Percentiles rank a stretch among this genome's conserved stretches.
Conservation (phyloP, 1,140 invertebrate species). For the Melipona quadrifasciata region DNA sequence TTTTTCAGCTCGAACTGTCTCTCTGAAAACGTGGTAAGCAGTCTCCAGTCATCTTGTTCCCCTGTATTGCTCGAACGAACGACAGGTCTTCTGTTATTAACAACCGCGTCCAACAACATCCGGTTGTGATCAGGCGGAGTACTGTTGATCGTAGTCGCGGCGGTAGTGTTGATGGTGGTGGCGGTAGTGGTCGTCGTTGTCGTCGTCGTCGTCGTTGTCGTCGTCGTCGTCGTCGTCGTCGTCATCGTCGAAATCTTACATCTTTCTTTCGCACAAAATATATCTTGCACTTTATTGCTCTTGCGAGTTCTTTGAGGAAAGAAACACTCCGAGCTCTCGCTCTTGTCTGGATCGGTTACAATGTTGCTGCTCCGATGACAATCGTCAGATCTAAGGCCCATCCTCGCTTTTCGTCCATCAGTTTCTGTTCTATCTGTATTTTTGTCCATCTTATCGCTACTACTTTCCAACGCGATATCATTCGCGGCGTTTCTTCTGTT, state of each 20-base stretch:
- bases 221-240: slow-evolving; percentile 47
- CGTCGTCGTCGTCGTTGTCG: slow-evolving; percentile 65
- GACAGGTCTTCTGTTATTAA: slow-evolving; percentile 56
- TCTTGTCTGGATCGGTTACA: slow-evolving; percentile 71
- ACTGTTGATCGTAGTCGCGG: slow-evolving; percentile 69
- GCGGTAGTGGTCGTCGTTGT: slow-evolving; percentile 69
- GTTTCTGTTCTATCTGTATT: slow-evolving; percentile 77
- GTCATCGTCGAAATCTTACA: slow-evolving; percentile 70
- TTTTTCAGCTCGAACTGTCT: slow-evolving; percentile 70
- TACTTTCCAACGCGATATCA: slow-evolving; percentile 67
- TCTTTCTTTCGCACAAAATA: slow-evolving; percentile 69
- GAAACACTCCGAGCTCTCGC: slow-evolving; percentile 79
- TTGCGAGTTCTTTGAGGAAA: slow-evolving; percentile 72
- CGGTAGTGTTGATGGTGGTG: slow-evolving; percentile 68
- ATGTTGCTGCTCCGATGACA: slow-evolving; percentile 65
- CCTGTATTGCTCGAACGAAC: slow-evolving; percentile 62
- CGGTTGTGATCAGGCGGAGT: slow-evolving; percentile 70
- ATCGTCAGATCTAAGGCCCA: slow-evolving; percentile 76
- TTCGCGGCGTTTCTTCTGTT: slow-evolving; percentile 62
- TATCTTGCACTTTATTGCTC: slow-evolving; percentile 64
- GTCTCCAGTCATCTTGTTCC: slow-evolving; percentile 72
- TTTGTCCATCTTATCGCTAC: slow-evolving; percentile 77
- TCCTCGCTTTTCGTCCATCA: slow-evolving; percentile 78
- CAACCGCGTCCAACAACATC: slow-evolving; percentile 66
- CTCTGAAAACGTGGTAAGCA: slow-evolving; percentile 74